A percentile compares a stretch with the other conserved stretches of the same genome.
phyloP scores from a whole-genome alignment of 2,888 invertebrate genomes.

The Oegoconia quadripuncta region DNA sequence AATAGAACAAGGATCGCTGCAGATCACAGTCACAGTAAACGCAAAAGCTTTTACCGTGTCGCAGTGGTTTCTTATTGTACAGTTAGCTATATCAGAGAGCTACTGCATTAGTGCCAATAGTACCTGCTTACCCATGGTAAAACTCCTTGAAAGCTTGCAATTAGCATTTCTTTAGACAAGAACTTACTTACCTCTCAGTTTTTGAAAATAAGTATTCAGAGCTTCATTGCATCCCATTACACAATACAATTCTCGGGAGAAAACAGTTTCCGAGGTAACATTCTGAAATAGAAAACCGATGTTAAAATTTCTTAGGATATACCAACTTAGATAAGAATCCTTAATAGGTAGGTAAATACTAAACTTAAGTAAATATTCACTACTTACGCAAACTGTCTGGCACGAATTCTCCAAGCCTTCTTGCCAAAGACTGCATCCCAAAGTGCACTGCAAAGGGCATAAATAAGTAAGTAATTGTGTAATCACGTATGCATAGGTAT shows the following conservation, averaged over 20 bases:
- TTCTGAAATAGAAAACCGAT: constrained; percentile 83
- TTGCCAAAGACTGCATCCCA: constrained; percentile 89
- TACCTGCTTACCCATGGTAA: too few relatives aligned
- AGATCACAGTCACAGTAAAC: too few relatives aligned
- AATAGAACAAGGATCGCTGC: too few relatives aligned
- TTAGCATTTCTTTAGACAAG: background rate
- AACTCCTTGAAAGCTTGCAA: constrained; percentile 2
- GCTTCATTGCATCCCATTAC: constrained; percentile 91
- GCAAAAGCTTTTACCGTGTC: too few relatives aligned
- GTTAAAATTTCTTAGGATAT: too few relatives aligned
- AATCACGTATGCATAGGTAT: background rate
- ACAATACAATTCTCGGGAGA: constrained; percentile 86
- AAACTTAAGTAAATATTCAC: background rate
- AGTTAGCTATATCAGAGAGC: too few relatives aligned
- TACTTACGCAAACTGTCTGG: constrained; percentile 90
- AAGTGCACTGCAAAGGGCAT: constrained; percentile 83
- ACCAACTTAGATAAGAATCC: too few relatives aligned
- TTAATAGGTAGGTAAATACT: too few relatives aligned
- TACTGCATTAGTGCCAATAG: too few relatives aligned
- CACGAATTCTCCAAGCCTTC: constrained; percentile 87
- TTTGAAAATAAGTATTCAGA: constrained; percentile 85
- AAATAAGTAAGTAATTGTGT: background rate
- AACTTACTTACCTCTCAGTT: constrained; percentile 79
- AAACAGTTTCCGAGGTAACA: constrained; percentile 82
- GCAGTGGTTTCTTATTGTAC: too few relatives aligned